Base-by-base conservation (phyloP, 2,797 vertebrate genomes). In the Geotrypetes seraphini region DNA sequence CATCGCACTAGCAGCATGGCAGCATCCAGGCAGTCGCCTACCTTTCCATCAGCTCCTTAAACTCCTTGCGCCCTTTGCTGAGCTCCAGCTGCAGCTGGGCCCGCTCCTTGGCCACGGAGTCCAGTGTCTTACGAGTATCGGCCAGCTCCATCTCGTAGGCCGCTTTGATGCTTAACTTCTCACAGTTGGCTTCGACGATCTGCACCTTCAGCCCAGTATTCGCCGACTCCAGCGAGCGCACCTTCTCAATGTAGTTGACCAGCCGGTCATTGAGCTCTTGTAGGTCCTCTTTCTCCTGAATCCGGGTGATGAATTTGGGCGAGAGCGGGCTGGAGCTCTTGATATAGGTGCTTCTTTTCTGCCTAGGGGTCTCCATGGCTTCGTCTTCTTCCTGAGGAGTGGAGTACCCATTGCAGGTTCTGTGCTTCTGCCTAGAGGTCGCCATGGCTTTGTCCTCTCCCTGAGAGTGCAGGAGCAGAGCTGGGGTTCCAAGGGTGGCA, bases 201-300 rank as follows among this genome's bases (percentile, higher is more conserved):
- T 92, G 90, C 33, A 94, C 54, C 19, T 89, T 71, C 50, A 98
- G 71, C 1, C 85, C 84, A 0, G 91, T 88, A 2, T 97, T 98
- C 73, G 98, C 95, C 4, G 50, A 22, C 84, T 98, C 95, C 82
- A 98, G 72, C 3, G 90, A 95, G 47, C 95, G 91, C 71, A 98
- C 95, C 53, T 94, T 95, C 56, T 97, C 93, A 33, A 97, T 97
- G 77, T 97, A 97, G 31, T 88, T 59, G 0, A 94, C 94, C 77
- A 97, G 57, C 3, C 95, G 91, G 66, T 98, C 94, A 1, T 98
- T 98, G 52, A 98, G 90, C 73, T 97, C 93, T 69, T 84, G 79
- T 56, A 98, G 72, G 10, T 98, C 94, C 42, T 98, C 91, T 67
- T 98, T 98, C 79, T 98, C 95, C 79, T 97, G 93, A 58, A 93